Base-by-base conservation (phyloP, 23 tunicate genomes). In the Ciona savignyi region DNA sequence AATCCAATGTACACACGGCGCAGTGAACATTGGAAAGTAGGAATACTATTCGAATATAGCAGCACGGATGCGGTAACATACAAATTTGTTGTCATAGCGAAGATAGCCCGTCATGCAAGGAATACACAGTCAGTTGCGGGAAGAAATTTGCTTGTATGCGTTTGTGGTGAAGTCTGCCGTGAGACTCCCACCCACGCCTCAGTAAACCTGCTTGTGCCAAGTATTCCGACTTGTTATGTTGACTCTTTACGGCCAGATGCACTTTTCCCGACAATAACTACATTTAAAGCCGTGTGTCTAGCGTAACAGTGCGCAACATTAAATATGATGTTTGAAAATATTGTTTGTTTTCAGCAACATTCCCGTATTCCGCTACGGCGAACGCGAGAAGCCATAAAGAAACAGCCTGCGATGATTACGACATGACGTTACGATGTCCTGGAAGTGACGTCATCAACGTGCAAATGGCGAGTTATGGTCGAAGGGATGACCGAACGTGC, bases 401-500 rank as follows among this genome's bases (percentile, higher is more conserved):
- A 25, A 71, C 65, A 25, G 84, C 87, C 0, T 88, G 96, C 66
- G 80, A 82, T 0, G 79, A 71, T 6, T 33, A 70, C 3, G 72
- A 67, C 20, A 72, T 82, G n/a, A 33, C 72, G 21, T 32, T 88
- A 23, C 30, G 82, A 34, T 88, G 96, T 56, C 96, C 87, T 15
- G 80, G 80, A 26, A 77, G 66, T 35, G 74, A 88, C 70, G 60
- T 82, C 9, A 88, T 88, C 67, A 78, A 68, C 23, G 62, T 88
- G 25, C 60, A 77, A 66, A 63, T 33, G 42, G 96, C 84, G 6
- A 32, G 62, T 21, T 88, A 88, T 62, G 87, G 96, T 22, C 72
- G 96, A 23, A 42, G 66, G 74, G 96, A 88, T 2, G 80, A 84
- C 48, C 61, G 77, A 29, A 82, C 66, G 2, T 88, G 96, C 33